Conservation (phyloP, 2,113 vertebrate species). For the Mionectes macconnelli region DNA sequence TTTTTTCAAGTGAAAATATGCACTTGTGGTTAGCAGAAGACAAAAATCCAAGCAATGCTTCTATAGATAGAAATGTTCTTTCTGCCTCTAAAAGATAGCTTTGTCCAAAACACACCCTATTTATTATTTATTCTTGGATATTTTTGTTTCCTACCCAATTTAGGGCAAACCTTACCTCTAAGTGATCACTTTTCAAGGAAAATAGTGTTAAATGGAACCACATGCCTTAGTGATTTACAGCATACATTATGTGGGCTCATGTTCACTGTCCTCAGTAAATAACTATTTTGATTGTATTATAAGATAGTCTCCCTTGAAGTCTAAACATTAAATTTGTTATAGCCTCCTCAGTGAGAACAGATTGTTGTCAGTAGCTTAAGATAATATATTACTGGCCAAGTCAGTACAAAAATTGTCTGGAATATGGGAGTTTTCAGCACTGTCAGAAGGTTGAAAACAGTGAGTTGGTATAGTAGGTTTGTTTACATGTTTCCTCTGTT, state of each 20-base stretch:
- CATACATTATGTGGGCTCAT: not conserved
- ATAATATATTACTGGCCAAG: not conserved
- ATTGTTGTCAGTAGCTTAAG: not conserved
- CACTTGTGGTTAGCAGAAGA: constrained; percentile 31
- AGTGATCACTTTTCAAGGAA: constrained; percentile 55
- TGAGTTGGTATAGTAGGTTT: not conserved
- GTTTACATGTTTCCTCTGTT: not conserved
- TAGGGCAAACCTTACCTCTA: not conserved
- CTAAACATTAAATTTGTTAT: not conserved
- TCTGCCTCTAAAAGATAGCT: constrained; percentile 12
- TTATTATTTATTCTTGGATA: constrained; percentile 55
- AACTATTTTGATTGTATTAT: constrained; percentile 15
- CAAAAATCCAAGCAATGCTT: constrained; percentile 15
- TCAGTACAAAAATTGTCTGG: not conserved
- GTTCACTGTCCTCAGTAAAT: constrained; percentile 13
- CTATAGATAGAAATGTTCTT: constrained; percentile 40
- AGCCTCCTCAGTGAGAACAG: not conserved
- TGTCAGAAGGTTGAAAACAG: not conserved
- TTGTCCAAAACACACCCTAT: constrained; percentile 30
- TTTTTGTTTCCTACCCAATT: constrained; percentile 40
- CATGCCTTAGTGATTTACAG: not conserved
- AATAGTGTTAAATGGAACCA: constrained; percentile 56
- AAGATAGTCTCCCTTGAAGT: not conserved
- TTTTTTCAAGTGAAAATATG: constrained; percentile 51
- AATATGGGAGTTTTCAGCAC: not conserved